phyloP scores from a whole-genome alignment of 2,888 invertebrate species.

The Philaethria dido region DNA sequence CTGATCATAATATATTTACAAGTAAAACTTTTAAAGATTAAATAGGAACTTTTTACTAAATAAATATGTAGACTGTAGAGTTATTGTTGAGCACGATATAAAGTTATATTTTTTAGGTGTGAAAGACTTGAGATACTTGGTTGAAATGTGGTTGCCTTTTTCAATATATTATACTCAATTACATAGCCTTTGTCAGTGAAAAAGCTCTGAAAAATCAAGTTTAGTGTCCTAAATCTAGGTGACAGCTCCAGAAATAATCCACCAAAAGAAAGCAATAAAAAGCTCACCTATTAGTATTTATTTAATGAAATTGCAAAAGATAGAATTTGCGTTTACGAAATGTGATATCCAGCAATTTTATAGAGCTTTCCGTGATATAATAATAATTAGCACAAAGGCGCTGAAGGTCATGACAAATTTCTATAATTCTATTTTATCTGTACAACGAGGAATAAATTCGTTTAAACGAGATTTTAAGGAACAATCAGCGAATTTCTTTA shows the following conservation, averaged over 20 bases:
- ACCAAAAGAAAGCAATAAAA: not conserved
- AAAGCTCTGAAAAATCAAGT: not conserved
- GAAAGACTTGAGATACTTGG: not conserved
- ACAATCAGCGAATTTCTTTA: constrained; percentile 8
- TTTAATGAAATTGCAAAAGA: not conserved
- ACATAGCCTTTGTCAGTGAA: not conserved
- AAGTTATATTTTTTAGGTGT: too few relatives aligned
- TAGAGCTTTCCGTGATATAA: not conserved
- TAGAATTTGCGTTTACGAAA: not conserved
- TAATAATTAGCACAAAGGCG: not conserved
- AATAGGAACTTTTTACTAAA: too few relatives aligned
- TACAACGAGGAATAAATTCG: not conserved
- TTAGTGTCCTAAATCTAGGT: not conserved
- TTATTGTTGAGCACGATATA: too few relatives aligned
- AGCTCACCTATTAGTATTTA: not conserved
- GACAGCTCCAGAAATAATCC: too few relatives aligned
- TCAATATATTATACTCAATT: not conserved
- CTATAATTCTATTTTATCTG: constrained; percentile 3
- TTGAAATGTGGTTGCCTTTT: not conserved
- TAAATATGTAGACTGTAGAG: too few relatives aligned
- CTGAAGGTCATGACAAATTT: constrained; percentile 10
- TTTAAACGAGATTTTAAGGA: constrained; percentile 5
- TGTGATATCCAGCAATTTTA: not conserved
- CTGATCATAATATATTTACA: not conserved
- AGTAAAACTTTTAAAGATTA: not conserved